Base-by-base conservation (phyloP, 2,797 vertebrate species). In the Argentina silus region DNA sequence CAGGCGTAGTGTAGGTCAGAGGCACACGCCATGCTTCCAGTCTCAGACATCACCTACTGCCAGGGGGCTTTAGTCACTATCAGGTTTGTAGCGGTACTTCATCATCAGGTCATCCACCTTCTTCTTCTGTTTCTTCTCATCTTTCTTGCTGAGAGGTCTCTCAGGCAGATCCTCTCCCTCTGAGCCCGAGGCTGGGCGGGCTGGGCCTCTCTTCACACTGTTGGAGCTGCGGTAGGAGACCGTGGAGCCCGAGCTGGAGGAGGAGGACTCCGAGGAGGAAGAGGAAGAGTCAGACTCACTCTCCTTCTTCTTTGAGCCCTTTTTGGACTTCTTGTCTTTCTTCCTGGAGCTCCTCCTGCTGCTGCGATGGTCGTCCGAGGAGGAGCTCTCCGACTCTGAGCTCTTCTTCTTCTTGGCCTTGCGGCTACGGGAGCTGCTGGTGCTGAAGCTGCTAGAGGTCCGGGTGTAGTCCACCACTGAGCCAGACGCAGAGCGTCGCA, bases 71-170 rank as follows among this genome's bases (percentile, higher is more conserved):
- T 95, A 98, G 92, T 99, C 97, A 84, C 96, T 98, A 92, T 98
- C 98, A 0, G 97, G 93, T 45, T 90, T 96, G 92, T 98, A 99
- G 73, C 98, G 93, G 85, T 99, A 99, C 84, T 98, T 99, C 98
- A 99, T 98, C 95, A 99, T 90, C 87, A 97, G 59, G 87, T 75
- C 98, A 86, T 99, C 97, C 84, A 97, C 88, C 84, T 96, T 95
- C 83, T 98, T 98, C 83, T 96, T 95, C 27, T 93, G 94, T 81
- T 94, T 93, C 90, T 96, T 97, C 71, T 92, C 86, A 27, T 95
- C 93, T 86, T 96, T 98, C 85, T 91, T 97, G 14, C 83, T 83
- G 1, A 72, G 4, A 15, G 81, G 36, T 14, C 56, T 67, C 0
- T 43, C 83, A 0, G 70, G 72, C 75, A 85, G 88, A 0, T 77